Base-by-base conservation (phyloP, 2,113 vertebrate species). In the Ammodytes dubius region DNA sequence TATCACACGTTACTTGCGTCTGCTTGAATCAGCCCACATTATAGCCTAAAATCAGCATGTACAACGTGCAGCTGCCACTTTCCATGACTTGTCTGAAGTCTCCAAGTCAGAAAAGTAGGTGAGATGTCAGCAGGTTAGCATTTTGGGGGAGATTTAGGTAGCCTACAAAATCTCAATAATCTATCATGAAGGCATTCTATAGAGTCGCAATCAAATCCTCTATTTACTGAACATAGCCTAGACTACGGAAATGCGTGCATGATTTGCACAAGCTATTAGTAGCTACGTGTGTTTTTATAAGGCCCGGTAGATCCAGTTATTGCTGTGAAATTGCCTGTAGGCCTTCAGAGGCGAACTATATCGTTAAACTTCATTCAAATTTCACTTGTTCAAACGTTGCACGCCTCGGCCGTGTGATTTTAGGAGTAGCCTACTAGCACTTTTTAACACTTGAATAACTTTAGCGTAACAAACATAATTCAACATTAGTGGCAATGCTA, bases 341-440 rank as follows among this genome's bases (percentile, higher is more conserved):
- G 86, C 89, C 91, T 72, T 50, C 56, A 63, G 40, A 77, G 45
- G 66, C 89, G 46, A 77, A 74, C 70, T 66, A 27, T 46, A 60
- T 46, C 66, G 68, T 65, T 73, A 58, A 83, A 89, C 69, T 77
- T 84, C 39, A 52, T 83, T 87, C 83, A 88, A 79, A 73, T 67
- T 12, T 40, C 35, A 47, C 52, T 61, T 0, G 19, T 43, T 59
- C 57, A 59, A 71, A 77, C 59, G 13, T 2, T 61, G 73, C 19
- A 13, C 54, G 61, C 52, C 27, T 74, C 1, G 49, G 50, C 49
- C 63, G 15, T 52, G 46, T 37, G 47, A 6, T 50, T 40, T 0
- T 2, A 5, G 5, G 11, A 82, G 50, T 71, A 58, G 37, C 27
- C 27, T 27, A 27, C 27, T 27, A 6, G 14, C 27, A 27, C 27